Percentiles rank a stretch among this genome's conserved stretches.
Conservation (phyloP, 1,140 invertebrate genomes). For the Cherax quadricarinatus region DNA sequence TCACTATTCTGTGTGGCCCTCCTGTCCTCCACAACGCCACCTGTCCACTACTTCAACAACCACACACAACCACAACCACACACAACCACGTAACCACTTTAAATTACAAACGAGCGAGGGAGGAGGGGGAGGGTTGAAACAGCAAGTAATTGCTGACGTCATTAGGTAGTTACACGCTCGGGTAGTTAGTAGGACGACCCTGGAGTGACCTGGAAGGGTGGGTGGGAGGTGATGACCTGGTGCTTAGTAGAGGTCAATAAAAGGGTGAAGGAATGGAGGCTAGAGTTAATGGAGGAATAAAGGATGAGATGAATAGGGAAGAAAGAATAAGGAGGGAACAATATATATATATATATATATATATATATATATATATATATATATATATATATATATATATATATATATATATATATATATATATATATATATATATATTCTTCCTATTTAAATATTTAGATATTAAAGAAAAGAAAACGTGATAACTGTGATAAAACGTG, state of each 20-base stretch:
- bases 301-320: neutral
- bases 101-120: neutral
- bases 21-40: constrained; percentile 18
- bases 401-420: too few relatives aligned
- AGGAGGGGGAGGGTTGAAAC: neutral
- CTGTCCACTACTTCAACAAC: neutral
- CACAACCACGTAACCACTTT: constrained; percentile 24
- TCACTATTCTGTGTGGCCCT: neutral
- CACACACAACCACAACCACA: constrained; percentile 26
- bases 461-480: too few relatives aligned
- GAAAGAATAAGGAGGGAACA: too few relatives aligned
- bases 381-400: too few relatives aligned
- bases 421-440: too few relatives aligned
- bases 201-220: neutral
- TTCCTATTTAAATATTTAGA: too few relatives aligned
- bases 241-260: neutral
- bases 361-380: too few relatives aligned
- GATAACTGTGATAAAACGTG: too few relatives aligned
- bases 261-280: too few relatives aligned
- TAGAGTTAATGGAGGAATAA: too few relatives aligned
- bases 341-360: too few relatives aligned
- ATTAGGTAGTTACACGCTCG: constrained; percentile 15
- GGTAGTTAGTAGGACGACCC: neutral
- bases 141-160: constrained; percentile 8
- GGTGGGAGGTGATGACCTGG: neutral